Evolutionary conservation across 1,140 invertebrate species (phyloP), one percentile per base, ranked within the genome.

Genomic region (Reticulitermes speratus): DNA sequence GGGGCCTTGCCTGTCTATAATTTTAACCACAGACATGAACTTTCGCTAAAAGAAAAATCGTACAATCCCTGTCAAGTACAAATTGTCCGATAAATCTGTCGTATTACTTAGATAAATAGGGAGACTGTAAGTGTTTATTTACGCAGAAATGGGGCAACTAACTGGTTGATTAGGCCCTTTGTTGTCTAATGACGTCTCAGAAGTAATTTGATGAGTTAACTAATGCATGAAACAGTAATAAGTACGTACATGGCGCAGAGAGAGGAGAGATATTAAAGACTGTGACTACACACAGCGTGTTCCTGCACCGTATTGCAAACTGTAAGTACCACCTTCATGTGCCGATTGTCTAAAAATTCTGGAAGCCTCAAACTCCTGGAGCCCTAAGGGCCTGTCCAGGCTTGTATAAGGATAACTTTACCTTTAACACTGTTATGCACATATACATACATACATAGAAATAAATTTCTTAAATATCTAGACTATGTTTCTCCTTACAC

Each of bases 21-120:
- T 75, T 75, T 75, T 30, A 75, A 75, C 65, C 65, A 75, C n/a
- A 75, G 65, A 75, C 65, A 75, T 75, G 65, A 75, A 75, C 65
- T 75, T 75, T 75, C n/a, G 65, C 65, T 75, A 30, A 75, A 75
- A 30, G 65, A 75, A 75, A 75, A 75, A 75, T 75, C 25, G 65
- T 75, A 75, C 65, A 75, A 75, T 75, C 65, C 65, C 8, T 75
- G 65, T 75, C 65, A 75, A 75, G 65, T 75, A 30, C 65, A 75
- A 75, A 75, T 75, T 75, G 65, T 75, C 65, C 65, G 65, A 75
- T 30, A 75, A 75, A 75, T 75, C 65, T 75, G 65, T 75, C 25
- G 65, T 75, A 14, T 75, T 75, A 75, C 65, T n/a, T n/a, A 9
- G 11, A 75, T 8, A 9, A 75, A 75, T 8, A 75, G 65, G 12